Evolutionary conservation across 2,797 vertebrate genomes (phyloP).

Genomic region (Paedocypris micromegethes): DNA sequence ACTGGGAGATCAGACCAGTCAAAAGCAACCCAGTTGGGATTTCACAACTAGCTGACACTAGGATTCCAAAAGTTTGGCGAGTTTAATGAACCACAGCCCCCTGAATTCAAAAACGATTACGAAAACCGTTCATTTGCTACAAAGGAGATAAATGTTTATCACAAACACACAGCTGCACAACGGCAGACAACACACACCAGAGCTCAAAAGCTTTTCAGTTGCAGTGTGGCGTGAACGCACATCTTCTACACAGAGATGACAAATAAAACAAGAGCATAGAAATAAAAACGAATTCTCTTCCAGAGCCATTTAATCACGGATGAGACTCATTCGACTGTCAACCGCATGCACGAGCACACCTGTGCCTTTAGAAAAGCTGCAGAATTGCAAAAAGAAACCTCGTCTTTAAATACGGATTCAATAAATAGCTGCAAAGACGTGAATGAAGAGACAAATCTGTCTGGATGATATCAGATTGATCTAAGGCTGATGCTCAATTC

Average conservation of each 20-base stretch:
- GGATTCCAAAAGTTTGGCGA: no score
- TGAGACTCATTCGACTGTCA: neutral
- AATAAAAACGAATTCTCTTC: conserved; percentile 6
- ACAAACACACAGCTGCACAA: conserved; percentile 4
- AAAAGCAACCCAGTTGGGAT: no score
- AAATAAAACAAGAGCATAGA: conserved; percentile 4
- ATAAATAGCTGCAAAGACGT: no score
- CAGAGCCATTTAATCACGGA: neutral
- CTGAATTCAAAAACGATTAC: no score
- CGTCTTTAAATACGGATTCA: neutral
- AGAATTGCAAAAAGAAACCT: neutral
- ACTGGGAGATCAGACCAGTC: no score
- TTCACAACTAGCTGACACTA: no score
- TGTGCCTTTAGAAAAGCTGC: no score
- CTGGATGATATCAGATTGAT: no score
- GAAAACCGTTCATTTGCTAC: no score
- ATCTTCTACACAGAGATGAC: neutral
- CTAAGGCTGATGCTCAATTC: no score
- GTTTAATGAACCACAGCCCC: no score
- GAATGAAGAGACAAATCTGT: no score
- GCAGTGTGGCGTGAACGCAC: conserved; percentile 18
- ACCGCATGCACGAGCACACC: neutral
- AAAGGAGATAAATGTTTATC: conserved; percentile 4
- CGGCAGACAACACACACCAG: conserved; percentile 19
- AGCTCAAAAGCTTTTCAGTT: conserved; percentile 29